These are phyloP conservation scores for Ophion ventricosus DNA, from an alignment of 2,888 invertebrate species.

Conservation along the genomic window DNA sequence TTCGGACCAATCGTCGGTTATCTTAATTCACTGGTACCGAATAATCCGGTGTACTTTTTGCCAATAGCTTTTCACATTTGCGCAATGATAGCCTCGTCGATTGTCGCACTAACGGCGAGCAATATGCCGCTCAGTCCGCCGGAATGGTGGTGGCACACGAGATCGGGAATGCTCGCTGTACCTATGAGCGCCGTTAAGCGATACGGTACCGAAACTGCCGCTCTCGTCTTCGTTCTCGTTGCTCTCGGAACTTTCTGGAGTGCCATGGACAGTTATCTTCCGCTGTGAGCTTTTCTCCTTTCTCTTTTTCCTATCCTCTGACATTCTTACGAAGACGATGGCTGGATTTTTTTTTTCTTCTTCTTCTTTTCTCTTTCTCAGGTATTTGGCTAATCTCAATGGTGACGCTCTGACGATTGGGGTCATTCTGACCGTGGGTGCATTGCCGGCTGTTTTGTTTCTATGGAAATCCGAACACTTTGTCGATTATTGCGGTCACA, in stretches of 20 bases:
- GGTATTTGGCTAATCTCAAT: slow-evolving; percentile 86
- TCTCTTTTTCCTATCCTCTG: neutral
- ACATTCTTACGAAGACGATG: neutral
- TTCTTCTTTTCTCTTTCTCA: no score
- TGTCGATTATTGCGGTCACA: slow-evolving; percentile 92
- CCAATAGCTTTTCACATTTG: slow-evolving; percentile 85
- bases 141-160: slow-evolving; percentile 95
- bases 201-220: slow-evolving; percentile 90
- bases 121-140: slow-evolving; percentile 92
- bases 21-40: slow-evolving; percentile 71
- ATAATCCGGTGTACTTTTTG: slow-evolving; percentile 83
- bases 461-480: slow-evolving; percentile 92
- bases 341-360: neutral
- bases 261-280: slow-evolving; percentile 90
- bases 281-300: slow-evolving; percentile 84
- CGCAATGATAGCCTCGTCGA: slow-evolving; percentile 85
- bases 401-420: slow-evolving; percentile 87
- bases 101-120: slow-evolving; percentile 79
- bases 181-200: slow-evolving; percentile 92
- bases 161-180: slow-evolving; percentile 90
- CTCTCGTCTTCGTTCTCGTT: slow-evolving; percentile 88
- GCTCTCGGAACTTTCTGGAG: slow-evolving; percentile 92
- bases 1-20: slow-evolving; percentile 87
- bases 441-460: slow-evolving; percentile 88
- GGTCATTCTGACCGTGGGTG: slow-evolving; percentile 88